These are phyloP conservation scores for Epicauta chinensis DNA, from an alignment of 1,140 invertebrate species.

Conservation along the genomic window DNA sequence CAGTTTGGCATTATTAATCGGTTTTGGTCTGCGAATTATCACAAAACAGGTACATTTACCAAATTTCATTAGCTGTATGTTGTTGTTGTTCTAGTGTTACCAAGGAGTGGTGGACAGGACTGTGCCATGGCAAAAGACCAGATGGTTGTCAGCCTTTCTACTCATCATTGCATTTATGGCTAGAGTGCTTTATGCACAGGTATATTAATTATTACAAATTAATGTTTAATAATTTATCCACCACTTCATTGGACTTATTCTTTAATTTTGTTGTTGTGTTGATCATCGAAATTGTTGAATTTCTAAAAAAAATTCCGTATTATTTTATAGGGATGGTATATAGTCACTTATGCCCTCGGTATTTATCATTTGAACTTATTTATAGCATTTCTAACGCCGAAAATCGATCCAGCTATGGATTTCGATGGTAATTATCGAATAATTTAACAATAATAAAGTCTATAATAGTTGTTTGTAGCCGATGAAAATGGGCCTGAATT, in stretches of 20 bases:
- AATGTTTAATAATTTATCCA: constrained; percentile 16
- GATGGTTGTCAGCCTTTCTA: constrained; percentile 37
- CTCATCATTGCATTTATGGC: constrained; percentile 36
- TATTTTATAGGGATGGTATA: constrained; percentile 93
- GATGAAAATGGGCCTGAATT: constrained; percentile 83
- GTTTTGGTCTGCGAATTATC: constrained; percentile 55
- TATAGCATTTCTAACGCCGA: constrained; percentile 98
- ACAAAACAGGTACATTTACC: constrained; percentile 50
- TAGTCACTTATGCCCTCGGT: constrained; percentile 96
- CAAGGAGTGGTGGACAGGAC: constrained; percentile 43
- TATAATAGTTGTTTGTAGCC: constrained; percentile 33
- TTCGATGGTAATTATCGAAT: constrained; percentile 68
- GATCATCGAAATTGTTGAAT: neutral
- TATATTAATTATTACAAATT: constrained; percentile 13
- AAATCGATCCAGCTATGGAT: constrained; percentile 95
- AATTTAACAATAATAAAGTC: neutral
- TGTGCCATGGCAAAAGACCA: constrained; percentile 38
- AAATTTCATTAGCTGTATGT: constrained; percentile 5
- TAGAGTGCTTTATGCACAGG: constrained; percentile 39
- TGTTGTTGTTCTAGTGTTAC: constrained; percentile 41
- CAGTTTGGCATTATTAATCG: constrained; percentile 47
- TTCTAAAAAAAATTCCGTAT: too few relatives aligned
- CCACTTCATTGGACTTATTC: constrained; percentile 18
- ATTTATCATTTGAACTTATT: constrained; percentile 99
- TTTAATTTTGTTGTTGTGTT: neutral